Percentiles rank a stretch among this genome's conserved stretches.
These are phyloP conservation scores for Apis dorsata DNA, from an alignment of 1,140 invertebrate genomes.

Conservation along the genomic window DNA sequence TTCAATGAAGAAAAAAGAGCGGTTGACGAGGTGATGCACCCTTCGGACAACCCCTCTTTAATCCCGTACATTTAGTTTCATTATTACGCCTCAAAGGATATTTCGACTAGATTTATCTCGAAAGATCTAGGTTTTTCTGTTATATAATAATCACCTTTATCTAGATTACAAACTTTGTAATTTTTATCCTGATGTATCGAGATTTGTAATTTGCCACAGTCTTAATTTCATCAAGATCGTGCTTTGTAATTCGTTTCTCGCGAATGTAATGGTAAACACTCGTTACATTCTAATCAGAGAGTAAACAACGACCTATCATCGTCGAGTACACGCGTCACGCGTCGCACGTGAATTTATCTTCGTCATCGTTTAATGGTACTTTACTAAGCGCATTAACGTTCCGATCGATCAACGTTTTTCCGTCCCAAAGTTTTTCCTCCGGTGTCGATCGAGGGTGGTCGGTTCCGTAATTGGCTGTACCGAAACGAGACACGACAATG, in stretches of 20 bases:
- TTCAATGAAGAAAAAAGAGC: conserved; percentile 10
- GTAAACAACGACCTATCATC: neutral
- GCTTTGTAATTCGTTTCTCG: neutral
- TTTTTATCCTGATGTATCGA: neutral
- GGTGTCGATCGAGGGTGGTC: conserved; percentile 7
- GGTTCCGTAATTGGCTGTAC: conserved; percentile 50
- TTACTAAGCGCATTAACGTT: neutral
- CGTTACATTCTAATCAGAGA: neutral
- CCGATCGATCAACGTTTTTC: neutral
- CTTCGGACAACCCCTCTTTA: neutral
- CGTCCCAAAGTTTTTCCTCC: too few relatives aligned
- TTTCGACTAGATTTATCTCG: neutral
- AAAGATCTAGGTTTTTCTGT: neutral
- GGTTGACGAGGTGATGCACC: conserved; percentile 9
- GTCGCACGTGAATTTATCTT: neutral
- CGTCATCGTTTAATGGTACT: neutral
- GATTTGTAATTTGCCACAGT: neutral
- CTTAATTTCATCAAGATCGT: neutral
- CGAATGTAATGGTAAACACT: neutral
- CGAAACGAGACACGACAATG: conserved; percentile 43
- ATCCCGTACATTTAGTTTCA: neutral
- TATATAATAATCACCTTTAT: neutral
- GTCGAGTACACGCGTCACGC: neutral
- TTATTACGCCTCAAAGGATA: neutral
- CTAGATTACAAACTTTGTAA: neutral